Evolutionary conservation across 2,888 invertebrate genomes (phyloP).

Genomic region (Chromoteleia sp.): DNA sequence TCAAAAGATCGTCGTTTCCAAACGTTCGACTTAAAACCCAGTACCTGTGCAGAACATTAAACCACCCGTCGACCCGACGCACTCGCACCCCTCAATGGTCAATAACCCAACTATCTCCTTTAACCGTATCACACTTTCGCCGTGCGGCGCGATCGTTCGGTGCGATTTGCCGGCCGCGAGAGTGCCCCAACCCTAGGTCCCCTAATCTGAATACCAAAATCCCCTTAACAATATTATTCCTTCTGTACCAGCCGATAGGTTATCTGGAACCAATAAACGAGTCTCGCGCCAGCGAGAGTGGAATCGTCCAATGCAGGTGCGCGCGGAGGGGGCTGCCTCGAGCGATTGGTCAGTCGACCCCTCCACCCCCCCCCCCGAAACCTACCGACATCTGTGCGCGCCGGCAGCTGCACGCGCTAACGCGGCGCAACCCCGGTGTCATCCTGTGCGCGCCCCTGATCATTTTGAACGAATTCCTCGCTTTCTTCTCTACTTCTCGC

Average conservation of each 20-base stretch:
- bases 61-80: constrained; percentile 10
- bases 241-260: constrained; percentile 37
- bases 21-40: constrained; percentile 14
- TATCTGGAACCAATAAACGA: constrained; percentile 41
- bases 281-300: constrained; percentile 3
- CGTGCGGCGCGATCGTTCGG: constrained; percentile 28
- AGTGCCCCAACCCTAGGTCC: constrained; percentile 12
- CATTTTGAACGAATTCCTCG: not conserved
- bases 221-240: constrained; percentile 50
- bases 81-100: constrained; percentile 30
- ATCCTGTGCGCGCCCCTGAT: not conserved
- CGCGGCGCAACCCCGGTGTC: constrained; percentile 22
- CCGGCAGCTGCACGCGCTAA: constrained; percentile 57
- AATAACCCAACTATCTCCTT: constrained; percentile 54
- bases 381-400: constrained; percentile 55
- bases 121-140: constrained; percentile 52
- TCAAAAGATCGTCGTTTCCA: not conserved
- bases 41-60: constrained; percentile 18
- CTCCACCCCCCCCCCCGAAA: constrained; percentile 6
- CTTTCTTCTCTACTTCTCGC: not conserved
- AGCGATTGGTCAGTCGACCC: constrained; percentile 38
- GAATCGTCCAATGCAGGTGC: constrained; percentile 58
- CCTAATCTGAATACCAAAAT: constrained; percentile 54
- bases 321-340: constrained; percentile 13
- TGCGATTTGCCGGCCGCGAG: constrained; percentile 33